phyloP scores from a whole-genome alignment of 2,113 vertebrate genomes.

The Cariama cristata region DNA sequence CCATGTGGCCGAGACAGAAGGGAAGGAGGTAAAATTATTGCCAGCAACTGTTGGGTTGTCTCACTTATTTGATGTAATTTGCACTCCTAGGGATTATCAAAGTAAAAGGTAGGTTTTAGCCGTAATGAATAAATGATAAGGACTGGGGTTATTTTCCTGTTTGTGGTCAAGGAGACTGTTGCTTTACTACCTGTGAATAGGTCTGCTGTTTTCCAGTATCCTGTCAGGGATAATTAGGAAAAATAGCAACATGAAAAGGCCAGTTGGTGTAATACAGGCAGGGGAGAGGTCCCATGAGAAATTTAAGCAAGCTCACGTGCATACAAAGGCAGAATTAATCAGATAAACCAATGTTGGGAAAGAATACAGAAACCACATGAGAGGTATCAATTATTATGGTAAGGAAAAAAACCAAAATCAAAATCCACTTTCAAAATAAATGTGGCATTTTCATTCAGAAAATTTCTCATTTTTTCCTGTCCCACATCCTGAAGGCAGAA shows the following conservation, averaged over 20 bases:
- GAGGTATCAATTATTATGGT: not conserved
- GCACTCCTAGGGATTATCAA: not conserved
- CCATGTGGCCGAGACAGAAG: not conserved
- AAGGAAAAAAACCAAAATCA: not conserved
- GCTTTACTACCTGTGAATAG: not conserved
- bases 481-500: not conserved
- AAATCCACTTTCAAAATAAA: conserved; percentile 11
- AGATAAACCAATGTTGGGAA: not conserved
- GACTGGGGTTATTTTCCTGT: not conserved
- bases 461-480: not conserved
- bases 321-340: conserved; percentile 17
- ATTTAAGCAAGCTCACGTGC: not conserved
- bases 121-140: not conserved
- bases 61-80: not conserved
- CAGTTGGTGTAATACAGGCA: conserved; percentile 6
- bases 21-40: not conserved
- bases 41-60: not conserved
- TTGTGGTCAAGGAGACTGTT: not conserved
- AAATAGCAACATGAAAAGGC: conserved; percentile 37
- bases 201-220: not conserved
- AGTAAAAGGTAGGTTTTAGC: not conserved
- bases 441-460: not conserved
- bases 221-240: conserved; percentile 18
- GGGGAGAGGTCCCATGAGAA: not conserved
- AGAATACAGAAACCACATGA: not conserved